Percentiles rank a stretch among this genome's conserved stretches.
phyloP scores from a whole-genome alignment of 2,888 invertebrate species.

The Drosophila mulleri region DNA sequence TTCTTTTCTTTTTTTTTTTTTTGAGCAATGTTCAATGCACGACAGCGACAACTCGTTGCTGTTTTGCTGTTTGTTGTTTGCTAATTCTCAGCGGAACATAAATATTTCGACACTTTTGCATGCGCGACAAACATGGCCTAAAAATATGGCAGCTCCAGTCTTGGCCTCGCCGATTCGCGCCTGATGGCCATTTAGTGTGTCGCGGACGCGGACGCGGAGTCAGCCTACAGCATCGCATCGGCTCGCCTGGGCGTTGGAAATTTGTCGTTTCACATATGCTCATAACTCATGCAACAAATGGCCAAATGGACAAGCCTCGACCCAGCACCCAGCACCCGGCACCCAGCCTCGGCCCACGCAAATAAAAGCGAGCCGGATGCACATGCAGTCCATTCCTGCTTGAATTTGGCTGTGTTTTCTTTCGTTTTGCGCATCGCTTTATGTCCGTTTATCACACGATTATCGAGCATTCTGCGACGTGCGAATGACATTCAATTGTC shows the following conservation, averaged over 20 bases:
- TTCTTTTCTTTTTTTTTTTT: conserved; percentile 13
- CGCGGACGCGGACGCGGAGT: conserved; percentile 14
- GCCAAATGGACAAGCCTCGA: conserved; percentile 66
- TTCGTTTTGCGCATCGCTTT: conserved; percentile 30
- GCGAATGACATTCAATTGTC: conserved; percentile 4
- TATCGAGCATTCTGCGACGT: neutral
- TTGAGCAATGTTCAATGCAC: conserved; percentile 76
- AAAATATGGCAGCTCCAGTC: conserved; percentile 77
- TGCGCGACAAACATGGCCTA: conserved; percentile 74
- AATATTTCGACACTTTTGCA: conserved; percentile 82
- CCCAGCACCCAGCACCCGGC: conserved; percentile 1
- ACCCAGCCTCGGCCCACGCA: conserved; percentile 44
- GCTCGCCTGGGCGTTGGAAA: conserved; percentile 35
- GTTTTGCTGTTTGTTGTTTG: conserved; percentile 36
- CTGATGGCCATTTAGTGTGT: conserved; percentile 68
- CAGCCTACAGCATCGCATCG: conserved; percentile 28
- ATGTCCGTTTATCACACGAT: conserved; percentile 18
- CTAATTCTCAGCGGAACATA: conserved; percentile 75
- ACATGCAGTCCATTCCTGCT: conserved; percentile 39
- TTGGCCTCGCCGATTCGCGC: conserved; percentile 17
- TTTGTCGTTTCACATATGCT: conserved; percentile 80
- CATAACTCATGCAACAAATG: conserved; percentile 83
- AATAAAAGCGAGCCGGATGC: conserved; percentile 49
- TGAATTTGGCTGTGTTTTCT: conserved; percentile 3
- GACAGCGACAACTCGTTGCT: conserved; percentile 62